These are phyloP conservation scores for Sylvietta virens DNA, from an alignment of 2,113 vertebrate species.

Conservation along the genomic window DNA sequence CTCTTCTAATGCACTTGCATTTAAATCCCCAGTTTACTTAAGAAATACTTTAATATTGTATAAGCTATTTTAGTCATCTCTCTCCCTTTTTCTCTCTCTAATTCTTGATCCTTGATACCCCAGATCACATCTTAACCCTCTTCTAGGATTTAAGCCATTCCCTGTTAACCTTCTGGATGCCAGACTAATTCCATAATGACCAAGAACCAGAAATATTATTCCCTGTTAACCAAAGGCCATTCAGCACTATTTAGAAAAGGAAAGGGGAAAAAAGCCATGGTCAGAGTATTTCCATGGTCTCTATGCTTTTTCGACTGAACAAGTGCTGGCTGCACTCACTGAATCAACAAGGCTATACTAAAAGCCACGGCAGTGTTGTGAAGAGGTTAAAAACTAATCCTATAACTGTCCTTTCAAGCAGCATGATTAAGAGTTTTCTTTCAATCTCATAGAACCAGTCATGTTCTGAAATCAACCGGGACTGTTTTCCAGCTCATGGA, in stretches of 20 bases:
- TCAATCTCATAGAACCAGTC: background rate
- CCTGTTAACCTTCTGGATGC: background rate
- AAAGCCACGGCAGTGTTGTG: background rate
- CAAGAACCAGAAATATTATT: background rate
- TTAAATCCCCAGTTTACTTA: background rate
- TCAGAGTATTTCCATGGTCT: background rate
- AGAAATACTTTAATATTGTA: background rate
- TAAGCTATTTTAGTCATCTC: background rate
- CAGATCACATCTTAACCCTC: background rate
- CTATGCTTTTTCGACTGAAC: background rate
- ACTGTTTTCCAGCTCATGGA: background rate
- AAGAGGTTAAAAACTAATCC: background rate
- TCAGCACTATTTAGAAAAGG: background rate
- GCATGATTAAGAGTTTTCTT: background rate
- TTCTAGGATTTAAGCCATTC: background rate
- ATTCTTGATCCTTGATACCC: background rate
- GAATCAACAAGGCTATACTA: background rate
- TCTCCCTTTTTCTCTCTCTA: background rate
- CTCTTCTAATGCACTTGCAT: background rate
- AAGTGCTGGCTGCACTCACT: background rate
- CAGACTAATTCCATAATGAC: background rate
- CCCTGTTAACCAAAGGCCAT: background rate
- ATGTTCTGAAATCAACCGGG: background rate
- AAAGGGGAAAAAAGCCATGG: rapidly evolving
- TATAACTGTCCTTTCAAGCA: background rate